Conservation (phyloP, 2,888 invertebrate species). For the Tolmerus cingulatus region DNA sequence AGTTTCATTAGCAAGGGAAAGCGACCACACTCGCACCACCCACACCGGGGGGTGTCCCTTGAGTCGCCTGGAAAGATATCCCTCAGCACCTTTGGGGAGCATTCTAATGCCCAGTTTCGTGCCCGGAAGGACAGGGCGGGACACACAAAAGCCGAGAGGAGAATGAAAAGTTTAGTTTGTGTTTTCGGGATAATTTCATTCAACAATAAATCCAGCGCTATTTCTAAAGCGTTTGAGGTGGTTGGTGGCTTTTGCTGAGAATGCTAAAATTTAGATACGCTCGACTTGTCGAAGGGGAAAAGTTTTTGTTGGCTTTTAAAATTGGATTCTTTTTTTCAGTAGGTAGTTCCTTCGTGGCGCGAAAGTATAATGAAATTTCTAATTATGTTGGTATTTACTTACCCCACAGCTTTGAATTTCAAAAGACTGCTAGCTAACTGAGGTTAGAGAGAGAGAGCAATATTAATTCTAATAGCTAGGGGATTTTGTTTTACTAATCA, state of each 20-base stretch:
- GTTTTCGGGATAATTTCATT: background rate
- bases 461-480: background rate
- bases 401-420: background rate
- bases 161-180: background rate
- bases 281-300: background rate
- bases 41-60: background rate
- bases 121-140: background rate
- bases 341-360: background rate
- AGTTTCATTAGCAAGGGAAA: background rate
- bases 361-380: background rate
- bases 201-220: background rate
- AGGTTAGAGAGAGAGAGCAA: background rate
- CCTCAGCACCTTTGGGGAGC: background rate
- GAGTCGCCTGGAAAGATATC: background rate
- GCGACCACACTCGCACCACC: background rate
- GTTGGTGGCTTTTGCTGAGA: background rate
- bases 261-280: background rate
- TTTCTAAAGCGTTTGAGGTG: background rate
- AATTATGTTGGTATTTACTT: background rate
- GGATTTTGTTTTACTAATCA: background rate
- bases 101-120: background rate
- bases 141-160: background rate
- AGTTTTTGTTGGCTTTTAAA: background rate
- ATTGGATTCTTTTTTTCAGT: background rate
- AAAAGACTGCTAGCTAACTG: background rate